Conservation (phyloP, 2,888 invertebrate species). For the Amblyjoppa proteus region DNA sequence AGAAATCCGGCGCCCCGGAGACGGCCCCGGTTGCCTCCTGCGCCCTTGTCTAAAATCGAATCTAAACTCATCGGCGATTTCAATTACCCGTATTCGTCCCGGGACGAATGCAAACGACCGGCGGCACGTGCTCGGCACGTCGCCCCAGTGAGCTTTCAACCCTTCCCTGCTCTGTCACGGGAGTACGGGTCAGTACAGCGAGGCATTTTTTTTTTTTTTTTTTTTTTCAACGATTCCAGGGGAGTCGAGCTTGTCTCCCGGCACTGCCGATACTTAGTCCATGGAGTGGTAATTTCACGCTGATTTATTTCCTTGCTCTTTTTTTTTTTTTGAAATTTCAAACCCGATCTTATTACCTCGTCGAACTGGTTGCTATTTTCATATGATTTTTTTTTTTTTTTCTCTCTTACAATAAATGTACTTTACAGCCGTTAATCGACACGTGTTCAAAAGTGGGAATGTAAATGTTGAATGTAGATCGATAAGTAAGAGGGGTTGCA, state of each 20-base stretch:
- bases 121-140: constrained; percentile 60
- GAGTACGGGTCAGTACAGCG: constrained; percentile 49
- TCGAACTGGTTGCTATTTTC: neutral
- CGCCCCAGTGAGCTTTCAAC: constrained; percentile 57
- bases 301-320: constrained; percentile 27
- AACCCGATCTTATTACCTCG: neutral
- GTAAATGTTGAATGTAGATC: constrained; percentile 58
- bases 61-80: constrained; percentile 76
- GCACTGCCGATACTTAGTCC: neutral
- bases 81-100: constrained; percentile 74
- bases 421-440: constrained; percentile 32
- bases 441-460: constrained; percentile 53
- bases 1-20: constrained; percentile 46
- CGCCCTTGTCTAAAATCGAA: constrained; percentile 78
- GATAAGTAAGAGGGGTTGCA: constrained; percentile 48
- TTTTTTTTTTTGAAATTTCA: neutral
- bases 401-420: neutral
- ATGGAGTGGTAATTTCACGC: constrained; percentile 38
- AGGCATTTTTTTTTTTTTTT: neutral
- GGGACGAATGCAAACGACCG: constrained; percentile 68
- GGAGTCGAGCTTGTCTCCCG: neutral
- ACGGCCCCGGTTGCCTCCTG: constrained; percentile 54
- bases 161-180: constrained; percentile 54
- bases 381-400: neutral
- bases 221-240: neutral